phyloP scores from a whole-genome alignment of 2,113 vertebrate genomes.

The Genyomyrus donnyi region DNA sequence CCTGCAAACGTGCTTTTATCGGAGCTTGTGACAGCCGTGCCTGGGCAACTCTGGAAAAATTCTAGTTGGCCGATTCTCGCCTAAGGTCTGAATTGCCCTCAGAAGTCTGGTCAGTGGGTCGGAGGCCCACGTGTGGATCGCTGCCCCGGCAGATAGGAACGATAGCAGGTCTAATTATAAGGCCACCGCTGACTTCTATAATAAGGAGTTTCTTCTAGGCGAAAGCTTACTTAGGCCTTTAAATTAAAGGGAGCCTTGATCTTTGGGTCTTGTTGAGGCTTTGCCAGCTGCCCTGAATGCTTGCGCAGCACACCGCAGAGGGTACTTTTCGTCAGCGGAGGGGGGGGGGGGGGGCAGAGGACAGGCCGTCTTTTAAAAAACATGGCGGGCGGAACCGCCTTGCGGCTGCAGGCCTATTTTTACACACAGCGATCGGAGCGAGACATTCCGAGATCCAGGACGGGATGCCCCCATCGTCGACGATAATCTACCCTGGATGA shows the following conservation, averaged over 20 bases:
- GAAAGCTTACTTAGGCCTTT: conserved; percentile 5
- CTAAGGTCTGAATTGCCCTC: not conserved
- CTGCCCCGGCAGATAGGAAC: not conserved
- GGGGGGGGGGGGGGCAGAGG: not conserved
- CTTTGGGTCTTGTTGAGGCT: conserved; percentile 10
- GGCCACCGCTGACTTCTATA: conserved; percentile 12
- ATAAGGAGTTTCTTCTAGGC: conserved; percentile 15
- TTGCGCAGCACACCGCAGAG: conserved; percentile 13
- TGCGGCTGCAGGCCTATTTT: conserved; percentile 17
- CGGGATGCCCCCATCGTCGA: not conserved
- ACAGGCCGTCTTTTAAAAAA: conserved; percentile 17
- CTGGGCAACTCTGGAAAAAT: not conserved
- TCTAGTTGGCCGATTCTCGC: not conserved
- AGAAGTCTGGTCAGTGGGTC: not conserved
- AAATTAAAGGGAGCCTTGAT: conserved; percentile 20
- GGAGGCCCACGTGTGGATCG: not conserved
- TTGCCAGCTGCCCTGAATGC: conserved; percentile 13
- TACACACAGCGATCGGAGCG: not conserved
- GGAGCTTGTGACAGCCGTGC: not conserved
- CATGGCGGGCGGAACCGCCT: not conserved
- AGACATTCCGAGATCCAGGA: not conserved
- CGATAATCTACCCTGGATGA: not conserved
- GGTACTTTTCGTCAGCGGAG: not conserved
- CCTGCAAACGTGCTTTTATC: not conserved
- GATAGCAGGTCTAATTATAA: conserved; percentile 15